A percentile compares a stretch with the other conserved stretches of the same genome.
phyloP scores from a whole-genome alignment of 2,797 vertebrate species.

The Enteromius thamalakanensis region DNA sequence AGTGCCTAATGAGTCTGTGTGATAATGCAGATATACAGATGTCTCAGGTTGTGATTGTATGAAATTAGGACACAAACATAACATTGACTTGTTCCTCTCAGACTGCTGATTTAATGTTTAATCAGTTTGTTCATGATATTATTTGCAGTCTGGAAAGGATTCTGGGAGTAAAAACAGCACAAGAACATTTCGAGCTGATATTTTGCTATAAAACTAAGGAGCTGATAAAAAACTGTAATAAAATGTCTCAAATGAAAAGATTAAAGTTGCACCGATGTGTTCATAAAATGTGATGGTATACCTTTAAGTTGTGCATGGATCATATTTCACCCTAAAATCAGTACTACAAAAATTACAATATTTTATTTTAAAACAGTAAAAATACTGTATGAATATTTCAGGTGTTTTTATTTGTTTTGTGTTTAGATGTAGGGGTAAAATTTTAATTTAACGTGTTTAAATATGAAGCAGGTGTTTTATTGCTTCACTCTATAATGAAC shows the following conservation, averaged over 20 bases:
- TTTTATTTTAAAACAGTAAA: background rate
- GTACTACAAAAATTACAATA: background rate
- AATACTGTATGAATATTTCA: background rate
- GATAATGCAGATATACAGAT: slow-evolving; percentile 10
- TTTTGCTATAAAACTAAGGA: slow-evolving; percentile 16
- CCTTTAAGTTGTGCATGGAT: no score
- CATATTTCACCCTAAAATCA: background rate
- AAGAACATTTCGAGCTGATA: slow-evolving; percentile 1
- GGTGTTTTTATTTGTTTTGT: background rate
- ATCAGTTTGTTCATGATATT: background rate
- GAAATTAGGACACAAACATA: slow-evolving; percentile 4
- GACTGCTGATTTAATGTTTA: background rate
- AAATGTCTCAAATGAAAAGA: background rate
- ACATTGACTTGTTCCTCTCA: background rate
- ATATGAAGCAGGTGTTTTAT: background rate
- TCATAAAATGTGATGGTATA: background rate
- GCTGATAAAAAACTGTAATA: background rate
- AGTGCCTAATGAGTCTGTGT: slow-evolving; percentile 42
- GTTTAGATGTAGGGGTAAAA: background rate
- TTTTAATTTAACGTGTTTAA: background rate
- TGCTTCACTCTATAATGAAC: background rate
- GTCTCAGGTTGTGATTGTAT: slow-evolving; percentile 24
- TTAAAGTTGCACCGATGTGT: background rate
- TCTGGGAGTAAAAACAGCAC: background rate
- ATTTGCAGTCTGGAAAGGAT: background rate